phyloP scores from a whole-genome alignment of 2,797 vertebrate species.

The Takifugu rubripes region DNA sequence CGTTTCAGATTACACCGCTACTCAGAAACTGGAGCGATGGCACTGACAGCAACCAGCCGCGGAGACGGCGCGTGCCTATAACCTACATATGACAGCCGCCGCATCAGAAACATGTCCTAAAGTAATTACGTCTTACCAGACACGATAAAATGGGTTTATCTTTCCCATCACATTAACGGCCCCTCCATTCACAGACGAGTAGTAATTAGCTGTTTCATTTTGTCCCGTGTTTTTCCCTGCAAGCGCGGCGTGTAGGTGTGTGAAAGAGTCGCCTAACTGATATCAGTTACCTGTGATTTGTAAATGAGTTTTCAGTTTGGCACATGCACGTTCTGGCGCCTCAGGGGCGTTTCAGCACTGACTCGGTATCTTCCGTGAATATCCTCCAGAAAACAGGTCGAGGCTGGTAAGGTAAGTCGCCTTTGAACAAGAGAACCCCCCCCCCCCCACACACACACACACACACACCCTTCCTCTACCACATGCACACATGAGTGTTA shows the following conservation, averaged over 20 bases:
- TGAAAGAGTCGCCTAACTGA: constrained; percentile 25
- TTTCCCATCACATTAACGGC: background rate
- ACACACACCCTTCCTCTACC: background rate
- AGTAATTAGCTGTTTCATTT: constrained; percentile 42
- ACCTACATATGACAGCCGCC: background rate
- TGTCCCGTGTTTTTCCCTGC: constrained; percentile 22
- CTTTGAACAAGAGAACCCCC: constrained; percentile 36
- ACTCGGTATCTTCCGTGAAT: constrained; percentile 20
- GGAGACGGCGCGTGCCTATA: background rate
- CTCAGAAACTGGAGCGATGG: too few species aligned
- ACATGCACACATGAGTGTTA: background rate
- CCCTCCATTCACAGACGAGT: background rate
- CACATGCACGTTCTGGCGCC: constrained; percentile 32
- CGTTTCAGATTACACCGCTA: background rate
- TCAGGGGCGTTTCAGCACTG: constrained; percentile 28
- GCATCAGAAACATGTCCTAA: constrained; percentile 4
- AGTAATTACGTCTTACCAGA: constrained; percentile 8
- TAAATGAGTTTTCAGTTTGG: constrained; percentile 44
- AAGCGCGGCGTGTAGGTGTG: constrained; percentile 24
- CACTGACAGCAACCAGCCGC: too few species aligned
- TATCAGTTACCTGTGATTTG: constrained; percentile 45
- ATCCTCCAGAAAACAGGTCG: constrained; percentile 28
- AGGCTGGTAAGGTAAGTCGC: constrained; percentile 22
- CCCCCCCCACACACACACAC: constrained; percentile 1
- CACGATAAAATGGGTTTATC: constrained; percentile 1